Evolutionary conservation across 64 coral and sea anemone genomes (phyloP), one percentile per base, ranked within the genome.

Genomic region (Montipora cactus): DNA sequence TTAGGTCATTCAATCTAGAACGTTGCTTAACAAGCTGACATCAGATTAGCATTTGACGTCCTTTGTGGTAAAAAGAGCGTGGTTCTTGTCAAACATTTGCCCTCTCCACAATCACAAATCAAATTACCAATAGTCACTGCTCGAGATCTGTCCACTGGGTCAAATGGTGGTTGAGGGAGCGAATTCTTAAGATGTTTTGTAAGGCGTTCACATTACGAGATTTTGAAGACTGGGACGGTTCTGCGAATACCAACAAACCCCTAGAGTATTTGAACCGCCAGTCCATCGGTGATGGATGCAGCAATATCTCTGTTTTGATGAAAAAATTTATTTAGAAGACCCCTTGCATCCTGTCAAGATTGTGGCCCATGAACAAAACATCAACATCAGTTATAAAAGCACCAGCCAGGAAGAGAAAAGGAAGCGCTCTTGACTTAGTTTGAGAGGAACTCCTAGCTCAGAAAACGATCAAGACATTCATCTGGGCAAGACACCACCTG

Each of bases 131-230:
- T 49, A 5, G 57, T 78, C 74, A 79, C 75, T 90, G 88, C 51
- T 21, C 47, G 28, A 90, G 67, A 59, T 37, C 76, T 58, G 76
- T 3, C 16, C 44, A 79, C 58, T 90, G 49, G 75, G 49, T 58
- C 3, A 47, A 19, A 76, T 90, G 88, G 88, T 90, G 74, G 88
- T 58, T 50, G n/a, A 59, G 74, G 59, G 49, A 55, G 19, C 0
- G 53, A 55, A 90, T 76, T 49, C 88, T 90, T 37, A 90, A n/a
- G 48, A 90, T 79, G 74, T 11, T 89, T 75, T 89, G 50, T 16
- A 79, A 78, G 88, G 84, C 47, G 2, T 50, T 44, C 44, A 74
- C 62, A 46, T n/a, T 79, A 18, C 37, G 59, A 6, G 76, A 79
- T 49, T 48, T 2, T 7, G 55, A 90, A 28, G 84, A 87, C 21